phyloP scores from a whole-genome alignment of 1,140 invertebrate species.

The Coboldia fuscipes region DNA sequence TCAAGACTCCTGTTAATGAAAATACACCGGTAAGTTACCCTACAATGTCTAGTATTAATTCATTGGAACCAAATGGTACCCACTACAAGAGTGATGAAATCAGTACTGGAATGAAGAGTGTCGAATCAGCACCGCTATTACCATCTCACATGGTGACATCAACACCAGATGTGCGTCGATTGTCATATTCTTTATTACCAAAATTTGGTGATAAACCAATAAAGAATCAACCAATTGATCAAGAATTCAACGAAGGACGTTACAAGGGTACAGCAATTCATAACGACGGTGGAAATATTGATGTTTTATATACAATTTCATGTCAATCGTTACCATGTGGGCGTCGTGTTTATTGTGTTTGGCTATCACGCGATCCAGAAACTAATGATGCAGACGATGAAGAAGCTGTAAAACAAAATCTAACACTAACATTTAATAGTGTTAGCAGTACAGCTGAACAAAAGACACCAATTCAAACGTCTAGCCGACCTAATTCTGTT shows the following conservation, averaged over 20 bases:
- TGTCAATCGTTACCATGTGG: conserved; percentile 13
- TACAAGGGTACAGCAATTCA: conserved; percentile 12
- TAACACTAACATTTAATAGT: conserved; percentile 25
- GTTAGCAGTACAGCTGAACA: conserved; percentile 22
- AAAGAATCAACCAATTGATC: no score
- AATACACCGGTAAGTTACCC: no score
- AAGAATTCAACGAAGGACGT: conserved; percentile 7
- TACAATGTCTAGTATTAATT: no score
- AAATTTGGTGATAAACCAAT: no score
- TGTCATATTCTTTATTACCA: background rate
- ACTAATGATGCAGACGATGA: conserved; percentile 16
- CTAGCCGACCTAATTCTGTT: conserved; percentile 27
- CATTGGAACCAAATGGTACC: no score
- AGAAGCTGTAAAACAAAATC: conserved; percentile 12
- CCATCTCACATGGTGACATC: no score
- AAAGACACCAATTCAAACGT: conserved; percentile 13
- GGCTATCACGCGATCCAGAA: conserved; percentile 28
- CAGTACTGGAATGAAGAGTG: no score
- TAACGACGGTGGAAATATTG: conserved; percentile 9
- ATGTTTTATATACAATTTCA: conserved; percentile 11
- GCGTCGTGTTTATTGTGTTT: conserved; percentile 25
- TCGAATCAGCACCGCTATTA: no score
- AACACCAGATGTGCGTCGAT: background rate
- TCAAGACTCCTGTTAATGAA: no score
- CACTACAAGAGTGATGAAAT: no score